Evolutionary conservation across 2,888 invertebrate genomes (phyloP).

Genomic region (Drosophila gaucha): DNA sequence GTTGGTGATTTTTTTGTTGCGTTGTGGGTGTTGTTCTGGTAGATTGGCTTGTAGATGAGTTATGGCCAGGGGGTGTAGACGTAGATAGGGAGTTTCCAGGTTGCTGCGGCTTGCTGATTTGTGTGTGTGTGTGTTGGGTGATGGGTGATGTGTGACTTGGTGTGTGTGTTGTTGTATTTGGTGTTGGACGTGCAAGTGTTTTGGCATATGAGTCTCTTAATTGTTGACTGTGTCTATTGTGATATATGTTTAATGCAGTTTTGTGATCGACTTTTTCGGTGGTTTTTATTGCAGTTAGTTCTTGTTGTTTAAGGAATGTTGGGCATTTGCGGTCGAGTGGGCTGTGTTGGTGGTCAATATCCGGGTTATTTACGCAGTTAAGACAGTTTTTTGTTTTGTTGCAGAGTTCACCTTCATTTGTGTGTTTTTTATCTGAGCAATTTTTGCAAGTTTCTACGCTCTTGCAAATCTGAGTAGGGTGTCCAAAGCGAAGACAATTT

Average conservation of each 20-base stretch:
- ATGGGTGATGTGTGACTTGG: background rate
- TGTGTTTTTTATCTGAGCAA: constrained; percentile 9
- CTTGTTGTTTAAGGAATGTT: constrained; percentile 19
- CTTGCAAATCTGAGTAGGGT: too few relatives aligned
- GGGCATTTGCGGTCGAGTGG: background rate
- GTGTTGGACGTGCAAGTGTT: background rate
- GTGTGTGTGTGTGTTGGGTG: constrained; percentile 3
- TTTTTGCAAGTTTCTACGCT: constrained; percentile 15
- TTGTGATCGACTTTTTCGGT: constrained; percentile 27
- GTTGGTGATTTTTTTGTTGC: background rate
- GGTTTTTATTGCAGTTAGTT: constrained; percentile 22
- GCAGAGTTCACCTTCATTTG: background rate
- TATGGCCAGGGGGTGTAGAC: too few relatives aligned
- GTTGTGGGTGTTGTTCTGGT: background rate
- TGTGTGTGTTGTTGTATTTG: background rate
- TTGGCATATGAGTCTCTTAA: constrained; percentile 14
- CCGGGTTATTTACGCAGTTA: background rate
- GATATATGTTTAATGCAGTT: constrained; percentile 7
- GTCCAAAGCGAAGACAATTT: too few relatives aligned
- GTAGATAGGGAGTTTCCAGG: background rate
- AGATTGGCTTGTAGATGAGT: background rate
- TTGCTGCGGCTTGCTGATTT: background rate
- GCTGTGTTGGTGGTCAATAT: background rate
- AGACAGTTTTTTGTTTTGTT: background rate
- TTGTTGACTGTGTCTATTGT: constrained; percentile 6